Percentiles rank a stretch among this genome's conserved stretches.
phyloP scores from a whole-genome alignment of 1,140 invertebrate genomes.

The Anastrepha obliqua region DNA sequence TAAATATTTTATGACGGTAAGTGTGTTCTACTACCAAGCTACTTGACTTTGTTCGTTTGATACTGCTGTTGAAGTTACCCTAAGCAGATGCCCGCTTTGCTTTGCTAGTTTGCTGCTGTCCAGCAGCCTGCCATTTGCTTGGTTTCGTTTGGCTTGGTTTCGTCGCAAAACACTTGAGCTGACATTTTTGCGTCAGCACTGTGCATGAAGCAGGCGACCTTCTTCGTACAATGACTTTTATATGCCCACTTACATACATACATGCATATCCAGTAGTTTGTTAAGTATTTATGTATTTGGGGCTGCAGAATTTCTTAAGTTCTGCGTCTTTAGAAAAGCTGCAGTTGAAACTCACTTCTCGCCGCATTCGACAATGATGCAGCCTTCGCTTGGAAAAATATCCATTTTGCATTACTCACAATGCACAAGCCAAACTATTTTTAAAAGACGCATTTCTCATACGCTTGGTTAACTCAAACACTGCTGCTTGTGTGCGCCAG shows the following conservation, averaged over 20 bases:
- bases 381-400: background rate
- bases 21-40: background rate
- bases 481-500: background rate
- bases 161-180: constrained; percentile 14
- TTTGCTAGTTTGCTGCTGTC: background rate
- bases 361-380: background rate
- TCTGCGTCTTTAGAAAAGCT: background rate
- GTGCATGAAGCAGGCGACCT: background rate
- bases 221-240: constrained; percentile 6
- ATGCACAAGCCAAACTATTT: no score
- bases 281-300: constrained; percentile 25
- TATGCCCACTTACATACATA: background rate
- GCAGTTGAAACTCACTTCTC: background rate
- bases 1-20: no score
- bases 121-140: background rate
- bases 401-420: background rate
- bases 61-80: background rate
- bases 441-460: no score
- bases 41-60: background rate
- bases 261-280: background rate
- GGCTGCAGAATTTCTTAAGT: background rate
- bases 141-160: background rate
- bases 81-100: background rate
- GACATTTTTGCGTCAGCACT: constrained; percentile 18
- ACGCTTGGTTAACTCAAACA: background rate